Base-by-base conservation (phyloP, 1,140 invertebrate species). In the Neelides sp. region DNA sequence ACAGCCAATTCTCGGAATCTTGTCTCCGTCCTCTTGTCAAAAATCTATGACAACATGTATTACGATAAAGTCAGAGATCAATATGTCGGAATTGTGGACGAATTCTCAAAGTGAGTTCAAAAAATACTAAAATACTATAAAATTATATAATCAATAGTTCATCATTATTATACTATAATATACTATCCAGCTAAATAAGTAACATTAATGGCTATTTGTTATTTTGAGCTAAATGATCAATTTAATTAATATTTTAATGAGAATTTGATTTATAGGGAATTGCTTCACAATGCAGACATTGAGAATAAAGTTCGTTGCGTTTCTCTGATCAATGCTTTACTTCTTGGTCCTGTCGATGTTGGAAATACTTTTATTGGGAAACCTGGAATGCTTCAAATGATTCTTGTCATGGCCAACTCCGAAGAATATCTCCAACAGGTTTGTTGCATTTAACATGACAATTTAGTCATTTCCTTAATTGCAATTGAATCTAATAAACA, bases 351-450 rank as follows among this genome's bases (percentile, higher is more conserved):
- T 0, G 65, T 93, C 23, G 94, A 98, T 67, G 82, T 96, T 40
- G 95, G 95, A 17, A 96, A 94, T 64, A 77, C 80, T 55, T 76
- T 98, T 46, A 76, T 99, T 24, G 85, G 83, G 10, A 83, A 83
- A 66, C 86, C 93, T 59, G 91, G 93, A 19, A 85, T 99, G 54
- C 74, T 97, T 32, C 83, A 96, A 66, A 95, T 98, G 82, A 94
- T 98, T 66, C 69, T 99, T 13, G 85, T 89, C 4, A 93, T 99
- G 89, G 94, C 95, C 10, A 82, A 82, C 41, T 86, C 84, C 32
- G 74, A 73, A 10, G 79, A 85, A 46, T 79, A 88, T 62, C 65
- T 95, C 1, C 88, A 96, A 64, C 91, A 75, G 66, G 71, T 75
- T 60, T 46, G 55, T 39, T 43, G n/a, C 3, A 39, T 10, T 35